Evolutionary conservation across 1,140 invertebrate species (phyloP).

Genomic region (Cryptotermes secundus): DNA sequence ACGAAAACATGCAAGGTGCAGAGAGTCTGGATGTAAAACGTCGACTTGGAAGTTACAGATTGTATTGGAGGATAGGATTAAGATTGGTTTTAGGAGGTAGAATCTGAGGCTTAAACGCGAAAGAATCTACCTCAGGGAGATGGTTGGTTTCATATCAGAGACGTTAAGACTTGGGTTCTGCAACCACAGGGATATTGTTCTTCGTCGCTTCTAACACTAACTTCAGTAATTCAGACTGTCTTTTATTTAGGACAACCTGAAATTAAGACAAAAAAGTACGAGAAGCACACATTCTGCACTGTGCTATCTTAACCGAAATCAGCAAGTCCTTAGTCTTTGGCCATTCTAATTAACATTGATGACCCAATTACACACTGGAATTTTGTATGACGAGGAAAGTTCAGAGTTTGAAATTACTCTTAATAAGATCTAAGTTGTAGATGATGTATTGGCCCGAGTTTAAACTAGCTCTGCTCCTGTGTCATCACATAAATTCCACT

Average conservation of each 20-base stretch:
- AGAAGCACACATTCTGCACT: background rate
- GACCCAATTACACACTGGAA: background rate
- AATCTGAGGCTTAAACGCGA: no score
- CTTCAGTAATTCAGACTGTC: background rate
- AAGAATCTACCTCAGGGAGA: no score
- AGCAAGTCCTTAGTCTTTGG: background rate
- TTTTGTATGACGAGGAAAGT: background rate
- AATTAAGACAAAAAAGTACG: background rate
- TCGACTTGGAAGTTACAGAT: no score
- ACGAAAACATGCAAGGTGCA: no score
- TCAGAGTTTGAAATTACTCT: background rate
- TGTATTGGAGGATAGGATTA: no score
- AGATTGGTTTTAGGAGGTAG: no score
- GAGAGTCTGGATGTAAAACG: no score
- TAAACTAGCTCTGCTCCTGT: no score
- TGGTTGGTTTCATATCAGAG: no score
- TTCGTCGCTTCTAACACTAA: background rate
- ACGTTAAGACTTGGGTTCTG: no score
- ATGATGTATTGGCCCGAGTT: background rate
- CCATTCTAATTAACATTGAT: background rate
- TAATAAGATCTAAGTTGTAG: background rate
- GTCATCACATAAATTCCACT: no score
- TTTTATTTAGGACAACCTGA: background rate
- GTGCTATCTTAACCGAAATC: background rate
- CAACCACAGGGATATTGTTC: background rate